Evolutionary conservation across 2,113 vertebrate genomes (phyloP).

Genomic region (Prochilodus magdalenae): DNA sequence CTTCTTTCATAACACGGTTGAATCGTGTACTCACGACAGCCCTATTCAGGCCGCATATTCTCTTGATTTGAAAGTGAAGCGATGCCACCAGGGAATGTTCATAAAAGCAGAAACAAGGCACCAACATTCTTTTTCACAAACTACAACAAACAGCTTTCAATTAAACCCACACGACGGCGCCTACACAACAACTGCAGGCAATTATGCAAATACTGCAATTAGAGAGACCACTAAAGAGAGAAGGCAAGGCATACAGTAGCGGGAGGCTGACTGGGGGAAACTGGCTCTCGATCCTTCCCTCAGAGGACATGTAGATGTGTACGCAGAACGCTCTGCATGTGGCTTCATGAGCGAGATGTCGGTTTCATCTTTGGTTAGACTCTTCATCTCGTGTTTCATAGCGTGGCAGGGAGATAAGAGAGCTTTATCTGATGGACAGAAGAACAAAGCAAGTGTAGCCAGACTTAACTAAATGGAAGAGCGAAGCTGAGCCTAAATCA

Average conservation of each 20-base stretch:
- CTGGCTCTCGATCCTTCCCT: neutral
- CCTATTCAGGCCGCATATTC: neutral
- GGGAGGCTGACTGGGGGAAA: constrained; percentile 8
- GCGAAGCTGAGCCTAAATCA: neutral
- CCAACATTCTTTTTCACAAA: constrained; percentile 9
- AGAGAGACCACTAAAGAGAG: constrained; percentile 8
- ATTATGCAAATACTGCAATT: constrained; percentile 53
- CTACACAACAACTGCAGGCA: constrained; percentile 36
- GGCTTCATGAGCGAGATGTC: neutral
- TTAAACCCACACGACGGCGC: constrained; percentile 37
- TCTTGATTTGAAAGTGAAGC: constrained; percentile 13
- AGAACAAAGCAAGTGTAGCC: constrained; percentile 13
- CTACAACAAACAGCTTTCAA: constrained; percentile 47
- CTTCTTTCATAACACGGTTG: too few relatives aligned
- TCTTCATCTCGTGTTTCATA: constrained; percentile 15
- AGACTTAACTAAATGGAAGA: neutral
- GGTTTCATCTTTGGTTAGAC: neutral
- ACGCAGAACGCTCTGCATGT: neutral
- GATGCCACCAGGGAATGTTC: neutral
- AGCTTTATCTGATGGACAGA: constrained; percentile 38
- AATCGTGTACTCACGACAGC: too few relatives aligned
- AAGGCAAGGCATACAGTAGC: constrained; percentile 15
- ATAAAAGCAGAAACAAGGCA: neutral
- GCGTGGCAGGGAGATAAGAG: neutral
- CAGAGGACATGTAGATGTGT: neutral